These are phyloP conservation scores for Drosophila infuscata DNA, from an alignment of 2,888 invertebrate genomes.

Conservation along the genomic window DNA sequence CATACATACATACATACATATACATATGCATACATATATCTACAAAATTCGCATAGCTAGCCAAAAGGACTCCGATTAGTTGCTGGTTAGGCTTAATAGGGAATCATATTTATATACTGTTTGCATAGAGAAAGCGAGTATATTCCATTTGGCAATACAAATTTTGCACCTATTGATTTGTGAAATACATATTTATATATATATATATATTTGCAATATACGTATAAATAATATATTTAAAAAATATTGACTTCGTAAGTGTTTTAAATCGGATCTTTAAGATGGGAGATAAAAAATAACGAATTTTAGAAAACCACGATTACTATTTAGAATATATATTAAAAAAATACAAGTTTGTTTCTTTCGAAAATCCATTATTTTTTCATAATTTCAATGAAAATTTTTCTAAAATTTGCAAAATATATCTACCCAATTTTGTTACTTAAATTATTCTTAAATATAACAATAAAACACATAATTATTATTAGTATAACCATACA, in stretches of 20 bases:
- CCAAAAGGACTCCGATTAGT: slow-evolving; percentile 18
- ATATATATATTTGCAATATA: not conserved
- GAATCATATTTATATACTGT: slow-evolving; percentile 35
- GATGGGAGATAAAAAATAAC: too few relatives aligned
- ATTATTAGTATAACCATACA: too few relatives aligned
- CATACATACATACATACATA: not conserved
- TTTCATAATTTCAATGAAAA: too few relatives aligned
- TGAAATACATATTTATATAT: not conserved
- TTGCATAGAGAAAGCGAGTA: not conserved
- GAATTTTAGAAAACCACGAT: too few relatives aligned
- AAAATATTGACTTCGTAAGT: too few relatives aligned
- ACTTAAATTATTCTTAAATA: too few relatives aligned
- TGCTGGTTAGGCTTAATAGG: slow-evolving; percentile 30
- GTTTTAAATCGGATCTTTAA: too few relatives aligned
- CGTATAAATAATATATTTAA: not conserved
- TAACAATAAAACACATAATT: too few relatives aligned
- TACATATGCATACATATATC: slow-evolving; percentile 18
- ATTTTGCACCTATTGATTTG: not conserved
- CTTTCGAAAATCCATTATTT: too few relatives aligned
- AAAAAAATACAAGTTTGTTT: too few relatives aligned
- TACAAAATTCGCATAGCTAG: slow-evolving; percentile 52
- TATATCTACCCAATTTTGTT: not conserved
- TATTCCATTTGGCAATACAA: not conserved
- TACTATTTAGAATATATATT: too few relatives aligned
- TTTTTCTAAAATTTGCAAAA: not conserved